Evolutionary conservation across 30 jellyfish, hydroid and myxozoan species (phyloP).

Genomic region (Chironex yamaguchii): DNA sequence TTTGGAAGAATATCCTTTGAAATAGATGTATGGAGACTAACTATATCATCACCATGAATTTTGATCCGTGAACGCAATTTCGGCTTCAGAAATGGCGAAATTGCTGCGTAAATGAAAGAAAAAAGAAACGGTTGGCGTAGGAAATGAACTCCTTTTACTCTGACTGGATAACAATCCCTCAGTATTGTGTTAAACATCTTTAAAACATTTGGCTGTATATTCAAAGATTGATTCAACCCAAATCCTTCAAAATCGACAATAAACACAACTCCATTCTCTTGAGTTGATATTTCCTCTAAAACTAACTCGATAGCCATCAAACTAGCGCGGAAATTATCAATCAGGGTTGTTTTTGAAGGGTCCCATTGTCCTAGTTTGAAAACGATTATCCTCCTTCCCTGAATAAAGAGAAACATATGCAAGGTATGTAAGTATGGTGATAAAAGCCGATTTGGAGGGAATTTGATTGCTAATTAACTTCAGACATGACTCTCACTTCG

Average conservation of each 20-base stretch:
- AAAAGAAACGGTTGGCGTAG: not conserved
- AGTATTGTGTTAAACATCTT: not conserved
- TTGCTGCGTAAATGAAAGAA: not conserved
- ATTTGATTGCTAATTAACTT: too few species aligned
- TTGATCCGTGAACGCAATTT: not conserved
- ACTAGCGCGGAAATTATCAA: slow-evolving; percentile 2
- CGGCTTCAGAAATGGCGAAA: not conserved
- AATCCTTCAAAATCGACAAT: slow-evolving; percentile 4
- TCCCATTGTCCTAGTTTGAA: slow-evolving; percentile 8
- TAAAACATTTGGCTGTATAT: not conserved
- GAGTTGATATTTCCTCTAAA: slow-evolving; percentile 9
- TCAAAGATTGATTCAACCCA: not conserved
- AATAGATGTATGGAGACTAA: not conserved
- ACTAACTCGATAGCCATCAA: slow-evolving; percentile 7
- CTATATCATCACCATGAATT: not conserved
- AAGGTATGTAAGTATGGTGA: not conserved
- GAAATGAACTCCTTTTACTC: slow-evolving; percentile 6
- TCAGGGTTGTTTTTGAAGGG: not conserved
- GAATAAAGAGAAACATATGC: not conserved
- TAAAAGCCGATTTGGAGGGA: not conserved
- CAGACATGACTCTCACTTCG: too few species aligned
- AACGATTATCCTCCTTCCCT: slow-evolving; percentile 17
- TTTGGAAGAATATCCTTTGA: not conserved
- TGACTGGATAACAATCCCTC: slow-evolving; percentile 6
- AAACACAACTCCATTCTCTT: not conserved